Evolutionary conservation across 2,113 vertebrate species (phyloP), one percentile per base, ranked within the genome.

Genomic region (Saccopteryx bilineata): DNA sequence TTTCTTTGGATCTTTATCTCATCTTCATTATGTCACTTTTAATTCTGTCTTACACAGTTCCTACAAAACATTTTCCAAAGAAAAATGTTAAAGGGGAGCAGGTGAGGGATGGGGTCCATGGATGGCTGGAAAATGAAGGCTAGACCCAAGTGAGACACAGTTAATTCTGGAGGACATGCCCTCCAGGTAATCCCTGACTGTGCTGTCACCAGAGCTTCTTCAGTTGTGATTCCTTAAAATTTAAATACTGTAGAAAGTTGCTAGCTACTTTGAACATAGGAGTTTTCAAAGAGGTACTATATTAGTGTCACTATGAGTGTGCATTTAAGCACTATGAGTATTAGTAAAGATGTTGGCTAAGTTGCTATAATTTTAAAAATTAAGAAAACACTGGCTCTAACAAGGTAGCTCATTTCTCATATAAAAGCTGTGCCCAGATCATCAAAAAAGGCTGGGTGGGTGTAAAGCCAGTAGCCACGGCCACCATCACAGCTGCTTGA

Each of bases 1-100:
- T 6, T 52, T 68, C 58, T 93, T 87, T 74, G 13, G 23, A 10
- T 48, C 18, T 84, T 92, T 63, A 54, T 63, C 31, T 5, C 7
- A 10, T 13, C 56, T 83, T 89, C 18, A 61, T 18, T 54, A 2
- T 10, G 9, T 61, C 9, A 17, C 28, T 84, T 68, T 63, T 58
- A 72, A 58, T 65, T 60, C 33, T 75, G 12, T 75, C 66, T 76
- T 75, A 54, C 24, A 58, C 15, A 24, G 17, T 91, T 94, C 24
- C 56, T 86, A 81, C 5, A 61, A 92, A 95, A 52, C 68, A 50
- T 31, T 50, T 80, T 90, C 56, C 48, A 46, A 75, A 84, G 54
- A 84, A 93, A 91, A 85, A 18, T 81, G 39, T 56, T 19, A 54
- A 56, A 23, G 54, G 26, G 87, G 56, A 75, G 31, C 19, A 65